Percentiles rank a stretch among this genome's conserved stretches.
phyloP scores from a whole-genome alignment of 2,888 invertebrate genomes.

The Cheilosia vulpina region DNA sequence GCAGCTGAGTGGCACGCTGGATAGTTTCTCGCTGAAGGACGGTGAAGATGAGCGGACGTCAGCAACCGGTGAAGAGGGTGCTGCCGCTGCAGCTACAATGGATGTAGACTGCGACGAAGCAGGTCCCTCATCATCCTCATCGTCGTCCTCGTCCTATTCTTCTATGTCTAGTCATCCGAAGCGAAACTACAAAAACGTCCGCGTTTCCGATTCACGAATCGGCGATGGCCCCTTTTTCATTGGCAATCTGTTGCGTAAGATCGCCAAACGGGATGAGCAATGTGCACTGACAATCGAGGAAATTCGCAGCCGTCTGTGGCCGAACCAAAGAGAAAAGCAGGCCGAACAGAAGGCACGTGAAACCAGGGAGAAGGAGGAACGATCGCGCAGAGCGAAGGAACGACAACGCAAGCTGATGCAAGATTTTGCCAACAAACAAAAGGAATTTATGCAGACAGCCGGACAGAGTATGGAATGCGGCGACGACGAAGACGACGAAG shows the following conservation, averaged over 20 bases:
- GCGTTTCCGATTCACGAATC: constrained; percentile 83
- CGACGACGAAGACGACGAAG: constrained; percentile 85
- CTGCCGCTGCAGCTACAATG: constrained; percentile 77
- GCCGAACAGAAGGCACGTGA: constrained; percentile 88
- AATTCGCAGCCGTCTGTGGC: constrained; percentile 91
- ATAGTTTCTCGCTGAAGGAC: constrained; percentile 89
- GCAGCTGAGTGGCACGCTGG: constrained; percentile 92
- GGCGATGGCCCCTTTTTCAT: constrained; percentile 96
- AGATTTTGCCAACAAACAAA: constrained; percentile 95
- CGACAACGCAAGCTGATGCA: constrained; percentile 96
- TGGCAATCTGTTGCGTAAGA: constrained; percentile 90
- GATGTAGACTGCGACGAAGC: constrained; percentile 82
- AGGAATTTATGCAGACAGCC: constrained; percentile 94
- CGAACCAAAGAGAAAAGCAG: constrained; percentile 91
- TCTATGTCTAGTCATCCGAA: constrained; percentile 53
- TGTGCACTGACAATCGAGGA: constrained; percentile 89
- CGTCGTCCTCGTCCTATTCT: constrained; percentile 51
- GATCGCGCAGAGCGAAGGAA: constrained; percentile 93
- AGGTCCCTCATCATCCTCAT: constrained; percentile 78
- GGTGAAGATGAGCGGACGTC: constrained; percentile 75
- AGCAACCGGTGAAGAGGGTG: constrained; percentile 27
- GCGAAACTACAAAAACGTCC: constrained; percentile 79
- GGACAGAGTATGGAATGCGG: constrained; percentile 86
- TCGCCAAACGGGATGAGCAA: constrained; percentile 88
- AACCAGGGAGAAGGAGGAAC: constrained; percentile 90